Base-by-base conservation (phyloP, 2,797 vertebrate species). In the Denticeps clupeoides region DNA sequence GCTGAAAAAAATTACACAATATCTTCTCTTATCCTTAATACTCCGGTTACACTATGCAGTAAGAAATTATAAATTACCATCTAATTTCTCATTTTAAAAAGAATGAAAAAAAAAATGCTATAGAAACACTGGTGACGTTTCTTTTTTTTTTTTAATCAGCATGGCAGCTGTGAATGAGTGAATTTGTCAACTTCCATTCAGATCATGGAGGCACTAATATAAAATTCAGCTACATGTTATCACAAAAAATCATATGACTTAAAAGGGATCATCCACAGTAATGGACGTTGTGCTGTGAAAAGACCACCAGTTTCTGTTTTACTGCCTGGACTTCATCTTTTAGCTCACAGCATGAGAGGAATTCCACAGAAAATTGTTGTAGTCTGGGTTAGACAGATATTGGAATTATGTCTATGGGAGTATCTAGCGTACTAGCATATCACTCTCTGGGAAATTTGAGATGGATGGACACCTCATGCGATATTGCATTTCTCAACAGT, bases 61-160 rank as follows among this genome's bases (percentile, higher is more conserved):
- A 57, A 49, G 46, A 64, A 56, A 40, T 55, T 40, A 63, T 56
- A 61, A 58, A 58, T 65, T 41, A 67, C 38, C 45, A 38, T 47
- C 47, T 56, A 59, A 11, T 25, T 32, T 43, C 48, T 44, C 59
- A 41, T 33, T 42, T 44, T 18, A 41, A 25, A 27, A 41, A 50
- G 33, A 47, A 22, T 21, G 19, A 27, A 41, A 44, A 28, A 15
- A 38, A 38, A 38, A 21, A 26, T 45, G 24, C 29, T 50, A 46
- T 25, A 13, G 29, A 44, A 59, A 40, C 38, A 31, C n/a, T n/a
- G n/a, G n/a, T n/a, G n/a, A n/a, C n/a, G n/a, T n/a, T n/a, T n/a
- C n/a, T n/a, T n/a, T n/a, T n/a, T n/a, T n/a, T n/a, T n/a, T n/a
- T n/a, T n/a, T n/a, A 38, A 19, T 33, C 35, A 38, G 21, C 9